Evolutionary conservation across 2,888 invertebrate genomes (phyloP).

Genomic region (Nephrotoma guestfalica): DNA sequence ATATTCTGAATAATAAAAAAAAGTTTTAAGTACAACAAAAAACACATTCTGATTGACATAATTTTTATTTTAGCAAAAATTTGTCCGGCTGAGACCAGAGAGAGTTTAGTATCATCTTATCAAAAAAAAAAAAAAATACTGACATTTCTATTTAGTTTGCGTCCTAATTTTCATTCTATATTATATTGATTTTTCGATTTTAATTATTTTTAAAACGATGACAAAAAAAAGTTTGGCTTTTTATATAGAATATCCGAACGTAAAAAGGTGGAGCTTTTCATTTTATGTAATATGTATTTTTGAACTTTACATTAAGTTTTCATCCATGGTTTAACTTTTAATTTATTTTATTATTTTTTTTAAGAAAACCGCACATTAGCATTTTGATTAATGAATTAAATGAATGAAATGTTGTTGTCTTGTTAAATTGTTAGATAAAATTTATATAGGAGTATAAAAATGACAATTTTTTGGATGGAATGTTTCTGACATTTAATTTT

Average conservation of each 20-base stretch:
- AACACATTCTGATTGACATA: not conserved
- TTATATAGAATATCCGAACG: not conserved
- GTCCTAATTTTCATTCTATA: not conserved
- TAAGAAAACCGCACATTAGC: not conserved
- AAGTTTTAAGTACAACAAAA: not conserved
- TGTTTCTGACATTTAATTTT: not conserved
- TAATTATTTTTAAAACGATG: not conserved
- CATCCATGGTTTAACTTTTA: not conserved
- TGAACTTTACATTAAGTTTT: not conserved
- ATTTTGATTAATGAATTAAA: not conserved
- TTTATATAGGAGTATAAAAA: not conserved
- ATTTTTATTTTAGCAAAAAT: not conserved
- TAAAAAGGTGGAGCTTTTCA: not conserved
- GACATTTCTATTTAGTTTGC: not conserved
- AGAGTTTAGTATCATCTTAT: not conserved
- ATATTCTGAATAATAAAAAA: not conserved
- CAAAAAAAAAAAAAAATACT: not conserved
- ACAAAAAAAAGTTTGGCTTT: not conserved
- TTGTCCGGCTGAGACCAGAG: not conserved
- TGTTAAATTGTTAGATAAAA: not conserved
- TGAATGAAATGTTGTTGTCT: not conserved
- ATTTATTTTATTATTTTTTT: not conserved
- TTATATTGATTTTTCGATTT: not conserved
- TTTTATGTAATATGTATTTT: not conserved
- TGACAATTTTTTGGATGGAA: not conserved